These are phyloP conservation scores for Oxyura jamaicensis DNA, from an alignment of 2,113 vertebrate genomes.

Conservation along the genomic window DNA sequence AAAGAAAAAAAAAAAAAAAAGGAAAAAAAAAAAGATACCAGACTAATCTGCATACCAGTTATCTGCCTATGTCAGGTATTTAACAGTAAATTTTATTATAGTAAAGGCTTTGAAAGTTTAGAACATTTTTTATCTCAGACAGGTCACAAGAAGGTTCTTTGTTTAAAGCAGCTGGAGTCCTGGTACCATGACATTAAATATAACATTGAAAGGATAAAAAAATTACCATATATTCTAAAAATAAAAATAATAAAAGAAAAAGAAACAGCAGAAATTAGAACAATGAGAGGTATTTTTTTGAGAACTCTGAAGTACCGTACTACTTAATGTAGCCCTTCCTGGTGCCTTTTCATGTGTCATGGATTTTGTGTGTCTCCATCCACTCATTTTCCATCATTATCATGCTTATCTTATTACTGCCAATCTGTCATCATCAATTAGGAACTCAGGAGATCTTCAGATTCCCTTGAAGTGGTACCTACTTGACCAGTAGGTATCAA, in stretches of 20 bases:
- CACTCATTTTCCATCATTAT: neutral
- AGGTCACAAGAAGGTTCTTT: neutral
- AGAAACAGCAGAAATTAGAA: neutral
- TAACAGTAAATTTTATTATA: neutral
- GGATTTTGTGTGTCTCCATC: neutral
- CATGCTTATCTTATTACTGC: neutral
- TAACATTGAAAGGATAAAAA: neutral
- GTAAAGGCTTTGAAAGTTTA: neutral
- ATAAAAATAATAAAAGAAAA: neutral
- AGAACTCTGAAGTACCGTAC: neutral
- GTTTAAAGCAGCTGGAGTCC: neutral
- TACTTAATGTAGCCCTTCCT: neutral
- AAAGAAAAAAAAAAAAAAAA: neutral
- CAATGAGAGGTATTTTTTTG: neutral
- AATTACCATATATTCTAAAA: neutral
- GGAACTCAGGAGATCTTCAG: neutral
- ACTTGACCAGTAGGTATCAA: neutral
- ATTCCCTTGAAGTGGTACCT: neutral
- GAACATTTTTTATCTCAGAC: neutral
- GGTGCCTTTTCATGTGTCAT: neutral
- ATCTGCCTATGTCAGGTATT: neutral
- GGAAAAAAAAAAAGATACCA: neutral
- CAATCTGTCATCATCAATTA: neutral
- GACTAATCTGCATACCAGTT: neutral
- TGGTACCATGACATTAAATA: neutral